Conservation (phyloP, 1,140 invertebrate genomes). For the Drosophila nigromelanica region DNA sequence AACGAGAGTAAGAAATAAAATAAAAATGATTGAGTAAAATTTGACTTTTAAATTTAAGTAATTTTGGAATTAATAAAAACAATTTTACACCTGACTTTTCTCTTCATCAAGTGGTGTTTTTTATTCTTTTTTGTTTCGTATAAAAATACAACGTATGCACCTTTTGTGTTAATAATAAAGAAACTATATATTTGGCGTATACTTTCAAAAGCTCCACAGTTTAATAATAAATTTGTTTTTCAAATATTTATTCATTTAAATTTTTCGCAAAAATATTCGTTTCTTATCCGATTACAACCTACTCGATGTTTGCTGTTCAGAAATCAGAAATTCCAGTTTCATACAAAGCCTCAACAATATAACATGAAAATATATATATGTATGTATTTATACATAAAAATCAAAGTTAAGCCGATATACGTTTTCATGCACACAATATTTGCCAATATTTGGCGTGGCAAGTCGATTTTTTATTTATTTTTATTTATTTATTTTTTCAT, state of each 20-base stretch:
- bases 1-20: too few species aligned
- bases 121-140: too few species aligned
- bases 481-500: slow-evolving; percentile 7
- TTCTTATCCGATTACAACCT: not conserved
- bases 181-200: not conserved
- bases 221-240: too few species aligned
- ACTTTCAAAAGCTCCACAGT: not conserved
- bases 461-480: slow-evolving; percentile 8
- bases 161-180: too few species aligned
- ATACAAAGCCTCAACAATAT: slow-evolving; percentile 16
- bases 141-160: too few species aligned
- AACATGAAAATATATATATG: not conserved
- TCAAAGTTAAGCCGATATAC: slow-evolving; percentile 8
- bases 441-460: slow-evolving; percentile 5
- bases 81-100: too few species aligned
- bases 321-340: slow-evolving; percentile 14
- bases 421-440: slow-evolving; percentile 6
- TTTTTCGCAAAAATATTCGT: too few species aligned
- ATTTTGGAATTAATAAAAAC: too few species aligned
- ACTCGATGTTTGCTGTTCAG: not conserved
- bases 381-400: slow-evolving; percentile 6
- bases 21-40: too few species aligned
- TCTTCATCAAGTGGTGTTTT: too few species aligned
- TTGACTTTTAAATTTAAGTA: too few species aligned
- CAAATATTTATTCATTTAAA: too few species aligned